Base-by-base conservation (phyloP, 2,797 vertebrate species). In the Carapus acus region DNA sequence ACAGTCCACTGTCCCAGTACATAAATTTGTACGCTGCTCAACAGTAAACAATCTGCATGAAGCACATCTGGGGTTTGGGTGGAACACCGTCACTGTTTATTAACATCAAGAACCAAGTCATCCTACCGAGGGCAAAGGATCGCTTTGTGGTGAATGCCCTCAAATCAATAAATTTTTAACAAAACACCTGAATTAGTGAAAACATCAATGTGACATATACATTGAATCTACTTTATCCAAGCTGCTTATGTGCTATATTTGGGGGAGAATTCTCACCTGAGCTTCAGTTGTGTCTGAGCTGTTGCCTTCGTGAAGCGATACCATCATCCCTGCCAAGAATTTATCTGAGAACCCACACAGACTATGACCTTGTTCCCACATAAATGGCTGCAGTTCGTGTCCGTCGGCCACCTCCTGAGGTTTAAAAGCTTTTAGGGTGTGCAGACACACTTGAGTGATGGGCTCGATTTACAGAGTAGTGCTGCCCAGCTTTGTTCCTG, bases 391-490 rank as follows among this genome's bases (percentile, higher is more conserved):
- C 51, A 62, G 45, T 71, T 71, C 58, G 66, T 71, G 68, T 77
- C 73, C 68, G 41, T 47, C 11, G 40, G 53, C 71, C 73, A 65
- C 59, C 76, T 76, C 67, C 38, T 65, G 76, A 82, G 67, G 45
- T 73, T 81, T 80, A 75, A 83, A 83, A 81, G 79, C 82, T 85
- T 85, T 85, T 80, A 81, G 67, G 57, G 49, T 37, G 47, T 50
- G 61, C 63, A 43, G 62, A 77, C 68, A 34, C 57, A 45, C 64
- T 66, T 74, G 81, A 85, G 71, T 48, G 70, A 81, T 79, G 76
- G 71, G 67, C 74, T 77, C 59, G 71, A 78, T 82, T 84, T 74
- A 76, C 74, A 69, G 71, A 76, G 64, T 61, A 64, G 72, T 56
- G 71, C 79, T 65, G 70, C 62, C 62, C 12, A 53, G 55, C 68